phyloP scores from a whole-genome alignment of 2,113 vertebrate species.

The Engraulis encrasicolus region DNA sequence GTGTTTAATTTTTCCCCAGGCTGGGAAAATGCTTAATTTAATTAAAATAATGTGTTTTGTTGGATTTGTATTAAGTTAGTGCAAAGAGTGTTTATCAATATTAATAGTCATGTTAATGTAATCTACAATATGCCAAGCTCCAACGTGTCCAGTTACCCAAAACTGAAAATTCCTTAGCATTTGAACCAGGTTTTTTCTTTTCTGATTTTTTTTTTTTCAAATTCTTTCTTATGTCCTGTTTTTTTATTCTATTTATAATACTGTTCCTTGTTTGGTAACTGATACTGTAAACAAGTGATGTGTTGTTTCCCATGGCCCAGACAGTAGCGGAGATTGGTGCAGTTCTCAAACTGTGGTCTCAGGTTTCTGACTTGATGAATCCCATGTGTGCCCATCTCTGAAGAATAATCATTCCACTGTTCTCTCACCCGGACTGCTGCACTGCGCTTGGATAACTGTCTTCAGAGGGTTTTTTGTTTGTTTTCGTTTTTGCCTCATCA shows the following conservation, averaged over 20 bases:
- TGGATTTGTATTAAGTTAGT: conserved; percentile 1
- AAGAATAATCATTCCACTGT: background rate
- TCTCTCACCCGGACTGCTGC: background rate
- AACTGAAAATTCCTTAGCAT: background rate
- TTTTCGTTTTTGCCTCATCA: background rate
- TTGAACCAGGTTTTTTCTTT: no score
- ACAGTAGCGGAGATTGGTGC: background rate
- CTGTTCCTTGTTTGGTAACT: background rate
- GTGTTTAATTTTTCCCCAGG: background rate
- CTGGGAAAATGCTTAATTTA: conserved; percentile 12
- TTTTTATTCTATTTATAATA: no score
- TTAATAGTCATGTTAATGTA: background rate
- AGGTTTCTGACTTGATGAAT: background rate
- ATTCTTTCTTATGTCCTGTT: no score
- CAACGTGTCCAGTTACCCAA: background rate
- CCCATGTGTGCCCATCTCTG: background rate
- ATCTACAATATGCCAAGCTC: background rate
- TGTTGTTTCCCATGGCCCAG: background rate
- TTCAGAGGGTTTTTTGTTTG: background rate
- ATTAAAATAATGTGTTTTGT: background rate
- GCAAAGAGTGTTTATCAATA: conserved; percentile 4
- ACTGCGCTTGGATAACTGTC: background rate
- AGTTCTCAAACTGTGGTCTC: background rate
- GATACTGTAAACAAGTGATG: conserved; percentile 8
- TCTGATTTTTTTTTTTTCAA: no score